Evolutionary conservation across 2,888 invertebrate species (phyloP), one percentile per base, ranked within the genome.

Genomic region (Matsumyia berberina): DNA sequence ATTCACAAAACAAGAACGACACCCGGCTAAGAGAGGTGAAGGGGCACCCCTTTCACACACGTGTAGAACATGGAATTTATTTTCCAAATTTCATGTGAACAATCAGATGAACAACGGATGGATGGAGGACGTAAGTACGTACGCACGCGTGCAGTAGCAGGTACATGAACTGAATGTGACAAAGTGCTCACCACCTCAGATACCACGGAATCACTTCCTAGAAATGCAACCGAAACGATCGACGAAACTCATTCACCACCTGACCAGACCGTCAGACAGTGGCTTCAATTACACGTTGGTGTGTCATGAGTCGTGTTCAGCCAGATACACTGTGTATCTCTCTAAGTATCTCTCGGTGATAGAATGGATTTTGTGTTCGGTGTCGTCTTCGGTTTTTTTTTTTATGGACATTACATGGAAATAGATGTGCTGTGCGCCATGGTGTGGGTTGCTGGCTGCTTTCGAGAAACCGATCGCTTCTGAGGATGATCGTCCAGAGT

Each of bases 101-200:
- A 15, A 7, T 37, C 24, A 37, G 8, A 29, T 42, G 15, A n/a
- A n/a, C n/a, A 12, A 12, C 55, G 19, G 17, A 17, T 31, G 4
- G 17, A 29, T n/a, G 11, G 42, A 70, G 7, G 17, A 19, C 17
- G n/a, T n/a, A n/a, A n/a, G 19, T 35, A 53, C 58, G 51, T 64
- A 69, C 74, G 67, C 85, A 70, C 79, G 74, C 79, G 83, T 79
- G 67, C 83, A 73, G 69, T 64, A 67, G 69, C 83, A 82, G 83
- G 78, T 83, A 78, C 78, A 73, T 83, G 83, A 53, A 83, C 82
- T 67, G 78, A 78, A 83, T 83, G 55, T 73, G 79, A 83, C 83
- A 79, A 73, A 83, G 62, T 69, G 77, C 8, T 51, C 31, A 55
- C 35, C 57, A 72, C 57, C 55, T 53, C 55, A 37, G 33, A 46